Percentiles rank a stretch among this genome's conserved stretches.
Conservation (phyloP, 2,797 vertebrate genomes). For the Paramormyrops hopkinsi region DNA sequence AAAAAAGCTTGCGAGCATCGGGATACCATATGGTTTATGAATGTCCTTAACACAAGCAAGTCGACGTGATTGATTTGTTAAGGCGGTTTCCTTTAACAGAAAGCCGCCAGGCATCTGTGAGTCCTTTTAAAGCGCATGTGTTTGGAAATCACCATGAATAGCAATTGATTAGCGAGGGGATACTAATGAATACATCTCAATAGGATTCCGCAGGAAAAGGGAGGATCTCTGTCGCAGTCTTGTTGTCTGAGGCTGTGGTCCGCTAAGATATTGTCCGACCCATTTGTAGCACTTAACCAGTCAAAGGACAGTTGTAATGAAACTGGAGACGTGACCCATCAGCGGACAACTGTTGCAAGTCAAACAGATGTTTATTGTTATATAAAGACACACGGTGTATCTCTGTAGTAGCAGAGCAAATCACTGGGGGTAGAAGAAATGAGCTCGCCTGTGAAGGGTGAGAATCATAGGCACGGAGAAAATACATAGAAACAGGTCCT, state of each 20-base stretch:
- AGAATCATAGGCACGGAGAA: neutral
- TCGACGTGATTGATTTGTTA: constrained; percentile 73
- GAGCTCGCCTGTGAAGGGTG: neutral
- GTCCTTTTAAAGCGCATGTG: constrained; percentile 40
- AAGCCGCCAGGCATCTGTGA: constrained; percentile 67
- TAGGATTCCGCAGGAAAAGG: constrained; percentile 52
- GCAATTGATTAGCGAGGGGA: constrained; percentile 60
- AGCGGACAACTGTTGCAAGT: constrained; percentile 60
- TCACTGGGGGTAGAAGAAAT: neutral
- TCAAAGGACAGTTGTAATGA: constrained; percentile 33
- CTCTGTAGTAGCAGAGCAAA: neutral
- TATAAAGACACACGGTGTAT: neutral
- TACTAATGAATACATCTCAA: constrained; percentile 68
- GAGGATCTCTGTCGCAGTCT: constrained; percentile 31
- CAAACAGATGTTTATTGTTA: constrained; percentile 55
- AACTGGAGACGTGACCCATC: constrained; percentile 29
- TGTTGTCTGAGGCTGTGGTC: constrained; percentile 32
- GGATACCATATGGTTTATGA: constrained; percentile 66
- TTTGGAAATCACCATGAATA: constrained; percentile 61
- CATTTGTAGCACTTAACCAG: constrained; percentile 49
- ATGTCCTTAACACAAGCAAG: constrained; percentile 63
- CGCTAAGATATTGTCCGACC: constrained; percentile 40
- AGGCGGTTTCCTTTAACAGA: constrained; percentile 56
- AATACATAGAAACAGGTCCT: neutral
- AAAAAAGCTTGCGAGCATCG: constrained; percentile 51